Base-by-base conservation (phyloP, 35 echinoderm and acorn worm genomes). In the Patiria miniata region DNA sequence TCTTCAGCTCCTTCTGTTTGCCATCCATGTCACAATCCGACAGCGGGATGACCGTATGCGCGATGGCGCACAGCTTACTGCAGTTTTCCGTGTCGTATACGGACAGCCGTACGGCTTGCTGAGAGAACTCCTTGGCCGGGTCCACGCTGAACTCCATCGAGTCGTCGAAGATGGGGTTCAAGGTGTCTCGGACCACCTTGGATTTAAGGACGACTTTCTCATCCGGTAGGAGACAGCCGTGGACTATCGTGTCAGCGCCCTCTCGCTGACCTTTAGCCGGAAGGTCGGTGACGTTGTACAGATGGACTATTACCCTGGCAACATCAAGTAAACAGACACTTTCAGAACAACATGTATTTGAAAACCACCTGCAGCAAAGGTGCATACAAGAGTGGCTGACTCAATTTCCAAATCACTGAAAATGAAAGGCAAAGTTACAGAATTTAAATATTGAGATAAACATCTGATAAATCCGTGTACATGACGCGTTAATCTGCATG, bases 101-200 rank as follows among this genome's bases (percentile, higher is more conserved):
- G 18, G 88, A 83, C 80, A 90, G 77, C 30, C 88, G 81, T 26
- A 90, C 37, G 19, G 88, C 88, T 30, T 84, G 80, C 47, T 84
- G 52, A 51, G 83, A 81, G n/a, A 82, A 82, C 39, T 82, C 83
- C 68, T 90, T 90, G 15, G 88, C 65, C 2, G 39, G 57, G 81
- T 90, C 88, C 16, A 90, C 47, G 39, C 80, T 61, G 51, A 90
- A 68, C 37, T 84, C 88, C 80, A 84, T 34, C 10, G 88, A 83
- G 33, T 90, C 88, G 61, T 90, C 88, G 51, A 90, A 90, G 22
- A 90, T 68, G 1, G 88, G 88, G 52, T 90, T 90, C 8, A 90
- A 65, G 34, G 88, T 84, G 39, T 82, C 68, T 40, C 84, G 83
- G 40, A 80, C 68, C 28, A 82, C 60, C 39, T 90, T 90, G 40